These are phyloP conservation scores for Drosophila pachea DNA, from an alignment of 1,140 invertebrate species.

Conservation along the genomic window DNA sequence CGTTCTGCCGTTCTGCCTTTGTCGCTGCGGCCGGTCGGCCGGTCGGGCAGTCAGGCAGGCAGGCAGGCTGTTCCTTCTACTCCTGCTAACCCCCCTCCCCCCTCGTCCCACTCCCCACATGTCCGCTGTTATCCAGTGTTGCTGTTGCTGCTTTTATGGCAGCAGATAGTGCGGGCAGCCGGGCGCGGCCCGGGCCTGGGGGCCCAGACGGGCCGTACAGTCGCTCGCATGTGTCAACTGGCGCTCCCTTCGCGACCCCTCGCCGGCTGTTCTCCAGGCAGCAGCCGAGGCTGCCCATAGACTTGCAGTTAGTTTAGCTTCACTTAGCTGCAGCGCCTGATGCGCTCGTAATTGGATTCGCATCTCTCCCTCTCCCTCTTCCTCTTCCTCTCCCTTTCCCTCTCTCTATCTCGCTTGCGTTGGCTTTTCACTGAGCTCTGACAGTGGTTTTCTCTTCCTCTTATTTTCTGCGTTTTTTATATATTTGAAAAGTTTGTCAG, in stretches of 20 bases:
- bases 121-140: slow-evolving; percentile 57
- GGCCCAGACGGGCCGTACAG: slow-evolving; percentile 12
- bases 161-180: slow-evolving; percentile 51
- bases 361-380: slow-evolving; percentile 11
- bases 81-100: slow-evolving; percentile 6
- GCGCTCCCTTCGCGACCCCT: slow-evolving; percentile 22
- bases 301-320: slow-evolving; percentile 42
- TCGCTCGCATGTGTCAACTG: slow-evolving; percentile 63
- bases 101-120: not conserved
- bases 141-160: slow-evolving; percentile 71
- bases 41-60: not conserved
- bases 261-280: not conserved
- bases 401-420: not conserved
- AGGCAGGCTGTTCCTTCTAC: not conserved
- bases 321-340: slow-evolving; percentile 27
- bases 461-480: not conserved
- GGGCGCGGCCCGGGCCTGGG: slow-evolving; percentile 12
- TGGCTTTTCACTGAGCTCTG: not conserved
- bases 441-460: not conserved
- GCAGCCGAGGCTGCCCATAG: not conserved
- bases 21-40: slow-evolving; percentile 46
- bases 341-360: slow-evolving; percentile 34
- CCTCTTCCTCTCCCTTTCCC: no score
- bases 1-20: slow-evolving; percentile 34
- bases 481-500: slow-evolving; percentile 35